Percentiles rank a stretch among this genome's conserved stretches.
Conservation (phyloP, 2,113 vertebrate species). For the Sclerurus mexicanus region DNA sequence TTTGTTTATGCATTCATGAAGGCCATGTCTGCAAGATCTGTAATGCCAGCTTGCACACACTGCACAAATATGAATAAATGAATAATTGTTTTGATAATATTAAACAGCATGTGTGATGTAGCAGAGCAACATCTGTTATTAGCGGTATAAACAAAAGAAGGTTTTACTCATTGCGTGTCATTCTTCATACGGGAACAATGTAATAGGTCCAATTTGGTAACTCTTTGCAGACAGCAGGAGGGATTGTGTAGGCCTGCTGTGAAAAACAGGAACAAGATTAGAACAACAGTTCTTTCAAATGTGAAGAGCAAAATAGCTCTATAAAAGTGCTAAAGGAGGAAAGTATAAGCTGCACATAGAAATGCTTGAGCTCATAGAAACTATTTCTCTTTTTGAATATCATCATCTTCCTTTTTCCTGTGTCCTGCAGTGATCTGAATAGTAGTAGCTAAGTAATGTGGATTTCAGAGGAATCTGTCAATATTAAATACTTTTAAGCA, state of each 20-base stretch:
- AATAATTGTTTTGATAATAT: constrained; percentile 78
- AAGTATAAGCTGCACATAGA: not conserved
- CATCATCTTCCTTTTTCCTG: not conserved
- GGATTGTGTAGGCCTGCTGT: constrained; percentile 44
- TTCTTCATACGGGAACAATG: constrained; percentile 38
- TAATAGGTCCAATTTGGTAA: constrained; percentile 22
- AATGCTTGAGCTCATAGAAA: not conserved
- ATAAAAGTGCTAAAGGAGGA: not conserved
- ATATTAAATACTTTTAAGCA: not conserved
- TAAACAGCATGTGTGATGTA: constrained; percentile 74
- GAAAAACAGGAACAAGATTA: constrained; percentile 54
- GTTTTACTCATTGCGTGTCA: constrained; percentile 34
- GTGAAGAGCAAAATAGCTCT: not conserved
- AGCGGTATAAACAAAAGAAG: constrained; percentile 69
- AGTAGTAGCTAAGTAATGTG: not conserved
- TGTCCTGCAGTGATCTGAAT: not conserved
- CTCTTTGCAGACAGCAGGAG: not conserved
- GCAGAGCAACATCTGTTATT: constrained; percentile 73
- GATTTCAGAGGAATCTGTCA: not conserved
- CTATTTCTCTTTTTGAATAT: not conserved
- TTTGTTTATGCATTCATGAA: constrained; percentile 56
- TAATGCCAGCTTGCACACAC: constrained; percentile 62
- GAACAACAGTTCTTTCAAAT: constrained; percentile 33
- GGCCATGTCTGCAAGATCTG: constrained; percentile 57
- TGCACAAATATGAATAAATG: constrained; percentile 72